Conservation (phyloP, 2,113 vertebrate species). For the Chlorocebus sabaeus region DNA sequence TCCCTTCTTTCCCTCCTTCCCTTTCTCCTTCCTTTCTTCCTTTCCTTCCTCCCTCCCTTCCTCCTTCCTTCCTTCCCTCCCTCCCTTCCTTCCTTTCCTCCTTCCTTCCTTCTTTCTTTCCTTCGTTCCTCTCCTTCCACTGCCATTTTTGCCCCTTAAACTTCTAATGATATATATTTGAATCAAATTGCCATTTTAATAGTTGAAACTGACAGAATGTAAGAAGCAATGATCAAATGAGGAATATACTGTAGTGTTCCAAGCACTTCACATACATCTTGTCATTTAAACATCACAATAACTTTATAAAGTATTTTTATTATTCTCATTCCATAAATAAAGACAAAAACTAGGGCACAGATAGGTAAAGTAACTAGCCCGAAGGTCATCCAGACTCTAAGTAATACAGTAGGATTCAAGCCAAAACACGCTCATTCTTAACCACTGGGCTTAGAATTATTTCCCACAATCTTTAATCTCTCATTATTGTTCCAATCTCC, state of each 20-base stretch:
- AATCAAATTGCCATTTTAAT: background rate
- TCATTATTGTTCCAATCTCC: background rate
- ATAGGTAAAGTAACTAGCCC: background rate
- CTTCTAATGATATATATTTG: background rate
- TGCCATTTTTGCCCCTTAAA: background rate
- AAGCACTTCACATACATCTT: background rate
- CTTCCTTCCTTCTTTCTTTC: too few species aligned
- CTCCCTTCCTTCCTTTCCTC: too few species aligned
- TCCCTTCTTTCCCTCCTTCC: accelerated
- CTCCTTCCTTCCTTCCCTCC: too few species aligned
- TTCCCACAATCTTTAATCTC: background rate
- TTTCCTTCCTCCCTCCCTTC: too few species aligned
- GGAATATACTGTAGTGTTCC: background rate
- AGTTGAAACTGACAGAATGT: background rate
- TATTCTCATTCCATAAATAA: background rate
- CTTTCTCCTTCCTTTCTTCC: too few species aligned
- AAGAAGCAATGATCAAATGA: background rate
- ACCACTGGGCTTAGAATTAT: background rate
- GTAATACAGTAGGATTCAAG: background rate
- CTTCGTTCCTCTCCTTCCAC: too few species aligned
- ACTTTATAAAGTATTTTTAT: background rate
- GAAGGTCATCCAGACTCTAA: background rate
- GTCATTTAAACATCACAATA: background rate
- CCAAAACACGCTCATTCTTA: background rate
- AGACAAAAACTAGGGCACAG: background rate